Evolutionary conservation across 2,113 vertebrate genomes (phyloP), one percentile per base, ranked within the genome.

Genomic region (Phycodurus eques): DNA sequence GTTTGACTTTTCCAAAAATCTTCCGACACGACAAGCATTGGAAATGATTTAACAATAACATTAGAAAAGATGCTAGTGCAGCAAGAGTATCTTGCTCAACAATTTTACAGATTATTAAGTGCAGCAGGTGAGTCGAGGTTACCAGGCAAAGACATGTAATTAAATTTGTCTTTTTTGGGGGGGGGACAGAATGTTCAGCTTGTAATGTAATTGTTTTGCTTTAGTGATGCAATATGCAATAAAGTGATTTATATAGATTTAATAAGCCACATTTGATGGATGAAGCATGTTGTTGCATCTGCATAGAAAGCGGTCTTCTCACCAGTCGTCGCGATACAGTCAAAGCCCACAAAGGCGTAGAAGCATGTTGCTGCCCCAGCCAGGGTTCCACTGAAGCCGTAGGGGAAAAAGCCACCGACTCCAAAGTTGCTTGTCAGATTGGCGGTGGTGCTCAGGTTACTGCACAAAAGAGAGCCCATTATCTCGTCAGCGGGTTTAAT

Each of bases 341-440:
- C 95, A 81, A 97, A 96, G 5, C 95, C 95, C 83, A 95, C 93
- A 79, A 96, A 96, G 13, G 94, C 95, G 73, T 95, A 97, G 86
- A 96, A 97, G 75, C 95, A 96, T 1, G 92, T 87, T 10, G 95
- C 94, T 61, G 95, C 95, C 80, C 95, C 95, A 5, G 94, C 89
- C 81, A 96, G 47, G 0, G 93, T 96, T 44, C 95, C 95, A 42
- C 77, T 81, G 19, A 95, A 83, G 42, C 94, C 93, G 17, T 92
- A 95, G 0, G 95, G 95, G 81, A 96, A 93, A 88, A 96, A 96
- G 17, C 95, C 95, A 5, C 95, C 95, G 0, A 2, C 42, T 43
- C 95, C 95, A 80, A 86, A 95, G 1, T 57, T 2, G 56, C 86
- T 85, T 1, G 93, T 94, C 5, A 46, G 1, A 33, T 94, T 94